Evolutionary conservation across 2,888 invertebrate genomes (phyloP).

Genomic region (Cephus pygmeus): DNA sequence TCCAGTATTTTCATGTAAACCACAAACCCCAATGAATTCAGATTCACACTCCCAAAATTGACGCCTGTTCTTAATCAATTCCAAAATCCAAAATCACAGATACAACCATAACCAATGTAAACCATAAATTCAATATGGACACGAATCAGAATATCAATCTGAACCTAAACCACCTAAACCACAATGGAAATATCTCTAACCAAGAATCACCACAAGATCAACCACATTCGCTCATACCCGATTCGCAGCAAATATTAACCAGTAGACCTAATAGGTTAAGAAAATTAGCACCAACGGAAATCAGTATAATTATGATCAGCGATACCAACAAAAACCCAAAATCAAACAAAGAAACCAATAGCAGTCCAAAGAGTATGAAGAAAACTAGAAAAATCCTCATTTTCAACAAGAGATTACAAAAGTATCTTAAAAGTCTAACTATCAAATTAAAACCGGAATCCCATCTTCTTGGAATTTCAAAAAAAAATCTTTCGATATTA

Average conservation of each 20-base stretch:
- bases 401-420: neutral
- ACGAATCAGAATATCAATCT: slow-evolving; percentile 12
- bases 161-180: slow-evolving; percentile 18
- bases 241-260: neutral
- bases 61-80: neutral
- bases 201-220: neutral
- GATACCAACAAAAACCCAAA: neutral
- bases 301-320: neutral
- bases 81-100: neutral
- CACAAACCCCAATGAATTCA: neutral
- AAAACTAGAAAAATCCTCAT: neutral
- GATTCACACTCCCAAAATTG: neutral
- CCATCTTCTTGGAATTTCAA: neutral
- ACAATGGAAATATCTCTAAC: slow-evolving; percentile 12
- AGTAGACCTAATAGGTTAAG: neutral
- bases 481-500: neutral
- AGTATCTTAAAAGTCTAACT: neutral
- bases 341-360: neutral
- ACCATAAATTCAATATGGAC: slow-evolving; percentile 7
- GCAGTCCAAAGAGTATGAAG: neutral
- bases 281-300: neutral
- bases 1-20: neutral
- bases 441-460: neutral
- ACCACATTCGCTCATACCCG: neutral
- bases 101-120: slow-evolving; percentile 3